phyloP scores from a whole-genome alignment of 2,888 invertebrate species.

The Trichogramma dendrolimi region DNA sequence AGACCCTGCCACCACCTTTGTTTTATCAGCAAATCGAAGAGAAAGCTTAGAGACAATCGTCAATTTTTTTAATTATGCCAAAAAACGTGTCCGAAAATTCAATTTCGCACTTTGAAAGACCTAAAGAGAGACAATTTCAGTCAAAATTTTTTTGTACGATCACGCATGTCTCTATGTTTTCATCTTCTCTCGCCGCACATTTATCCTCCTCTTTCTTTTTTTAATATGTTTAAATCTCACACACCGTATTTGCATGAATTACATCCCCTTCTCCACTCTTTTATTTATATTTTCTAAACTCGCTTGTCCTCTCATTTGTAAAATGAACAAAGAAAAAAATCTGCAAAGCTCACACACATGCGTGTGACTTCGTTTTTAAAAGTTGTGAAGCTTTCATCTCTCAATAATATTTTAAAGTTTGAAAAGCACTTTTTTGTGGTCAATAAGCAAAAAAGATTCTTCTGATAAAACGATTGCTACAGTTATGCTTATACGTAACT shows the following conservation, averaged over 20 bases:
- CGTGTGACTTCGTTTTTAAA: too few relatives aligned
- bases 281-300: conserved; percentile 5
- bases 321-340: too few relatives aligned
- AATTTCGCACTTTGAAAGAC: conserved; percentile 8
- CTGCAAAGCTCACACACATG: too few relatives aligned
- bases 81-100: conserved; percentile 16
- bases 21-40: conserved; percentile 25
- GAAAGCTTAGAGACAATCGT: conserved; percentile 20
- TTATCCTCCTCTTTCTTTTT: conserved; percentile 22
- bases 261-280: conserved; percentile 22
- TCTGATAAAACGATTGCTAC: neutral
- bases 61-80: neutral
- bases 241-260: conserved; percentile 10
- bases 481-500: neutral
- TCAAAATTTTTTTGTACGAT: conserved; percentile 14
- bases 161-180: conserved; percentile 11
- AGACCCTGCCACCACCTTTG: conserved; percentile 41
- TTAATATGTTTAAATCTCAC: conserved; percentile 9
- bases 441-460: too few relatives aligned
- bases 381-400: conserved; percentile 17
- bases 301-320: too few relatives aligned
- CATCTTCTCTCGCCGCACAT: conserved; percentile 19
- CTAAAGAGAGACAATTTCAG: conserved; percentile 15
- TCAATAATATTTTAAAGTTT: conserved; percentile 6
- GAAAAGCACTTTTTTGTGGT: too few relatives aligned